Conservation (phyloP, 2,797 vertebrate genomes). For the Remorina albescens region DNA sequence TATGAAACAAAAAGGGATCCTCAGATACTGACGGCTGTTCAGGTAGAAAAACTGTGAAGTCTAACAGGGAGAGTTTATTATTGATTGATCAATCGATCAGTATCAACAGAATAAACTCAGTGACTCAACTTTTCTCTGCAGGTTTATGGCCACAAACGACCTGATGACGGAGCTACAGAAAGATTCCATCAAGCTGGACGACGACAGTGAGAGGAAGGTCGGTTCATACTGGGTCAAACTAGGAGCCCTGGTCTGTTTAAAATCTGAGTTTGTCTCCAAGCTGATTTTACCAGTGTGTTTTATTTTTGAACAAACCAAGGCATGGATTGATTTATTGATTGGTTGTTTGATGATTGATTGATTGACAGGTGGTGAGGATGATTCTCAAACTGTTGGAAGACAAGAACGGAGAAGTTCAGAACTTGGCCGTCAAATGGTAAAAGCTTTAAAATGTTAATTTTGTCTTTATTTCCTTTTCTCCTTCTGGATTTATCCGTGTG, state of each 20-base stretch:
- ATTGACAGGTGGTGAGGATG: slow-evolving; percentile 94
- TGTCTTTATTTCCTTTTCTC: background rate
- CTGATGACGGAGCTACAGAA: slow-evolving; percentile 99
- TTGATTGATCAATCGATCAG: too few species aligned
- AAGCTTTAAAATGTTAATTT: slow-evolving; percentile 12
- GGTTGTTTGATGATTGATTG: slow-evolving; percentile 14
- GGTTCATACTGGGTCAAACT: background rate
- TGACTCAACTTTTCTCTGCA: slow-evolving; percentile 55
- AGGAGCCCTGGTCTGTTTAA: background rate
- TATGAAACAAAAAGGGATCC: too few species aligned
- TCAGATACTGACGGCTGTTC: too few species aligned
- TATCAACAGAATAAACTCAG: too few species aligned
- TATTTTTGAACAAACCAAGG: background rate
- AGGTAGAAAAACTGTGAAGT: too few species aligned
- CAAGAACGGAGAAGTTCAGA: slow-evolving; percentile 99
- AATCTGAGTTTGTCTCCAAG: background rate
- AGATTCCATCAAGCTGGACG: slow-evolving; percentile 99
- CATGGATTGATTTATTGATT: background rate
- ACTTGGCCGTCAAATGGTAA: slow-evolving; percentile 98
- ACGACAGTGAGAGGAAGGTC: slow-evolving; percentile 97
- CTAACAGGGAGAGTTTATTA: too few species aligned
- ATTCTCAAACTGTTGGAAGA: slow-evolving; percentile 98
- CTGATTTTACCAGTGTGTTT: background rate
- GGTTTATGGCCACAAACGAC: slow-evolving; percentile 99
- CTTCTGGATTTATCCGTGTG: background rate